Percentiles rank a stretch among this genome's conserved stretches.
Evolutionary conservation across 2,888 invertebrate genomes (phyloP).

Genomic region (Macropis europaea): DNA sequence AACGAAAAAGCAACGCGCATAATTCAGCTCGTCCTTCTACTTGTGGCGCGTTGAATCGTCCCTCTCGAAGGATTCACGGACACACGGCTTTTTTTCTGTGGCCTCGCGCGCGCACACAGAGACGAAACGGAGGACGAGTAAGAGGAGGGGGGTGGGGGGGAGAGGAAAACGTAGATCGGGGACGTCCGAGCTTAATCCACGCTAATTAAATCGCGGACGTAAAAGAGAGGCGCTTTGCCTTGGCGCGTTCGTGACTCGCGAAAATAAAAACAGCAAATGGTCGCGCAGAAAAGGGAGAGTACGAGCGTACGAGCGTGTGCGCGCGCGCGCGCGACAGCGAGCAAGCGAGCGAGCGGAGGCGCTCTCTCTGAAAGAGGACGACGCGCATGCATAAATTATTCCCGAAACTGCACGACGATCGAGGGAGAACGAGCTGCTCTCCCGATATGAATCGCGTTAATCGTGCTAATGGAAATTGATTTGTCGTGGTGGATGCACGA

Average conservation of each 20-base stretch:
- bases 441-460: conserved; percentile 60
- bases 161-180: conserved; percentile 51
- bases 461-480: conserved; percentile 65
- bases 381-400: conserved; percentile 58
- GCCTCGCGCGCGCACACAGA: neutral
- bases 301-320: too few species aligned
- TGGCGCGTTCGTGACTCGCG: conserved; percentile 62
- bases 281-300: conserved; percentile 29
- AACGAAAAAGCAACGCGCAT: conserved; percentile 59
- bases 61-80: conserved; percentile 43
- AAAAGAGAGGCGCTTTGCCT: conserved; percentile 59
- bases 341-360: conserved; percentile 16
- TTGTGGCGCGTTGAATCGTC: conserved; percentile 29
- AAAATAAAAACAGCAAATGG: conserved; percentile 47
- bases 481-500: conserved; percentile 33
- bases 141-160: neutral
- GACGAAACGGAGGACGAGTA: neutral
- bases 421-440: conserved; percentile 18
- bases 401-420: conserved; percentile 50
- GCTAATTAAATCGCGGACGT: conserved; percentile 65
- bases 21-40: conserved; percentile 51
- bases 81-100: conserved; percentile 35
- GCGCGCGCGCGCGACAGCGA: too few species aligned
- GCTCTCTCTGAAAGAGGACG: conserved; percentile 31
- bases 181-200: conserved; percentile 62